Evolutionary conservation across 2,113 vertebrate species (phyloP).

Genomic region (Psilopogon haemacephalus): DNA sequence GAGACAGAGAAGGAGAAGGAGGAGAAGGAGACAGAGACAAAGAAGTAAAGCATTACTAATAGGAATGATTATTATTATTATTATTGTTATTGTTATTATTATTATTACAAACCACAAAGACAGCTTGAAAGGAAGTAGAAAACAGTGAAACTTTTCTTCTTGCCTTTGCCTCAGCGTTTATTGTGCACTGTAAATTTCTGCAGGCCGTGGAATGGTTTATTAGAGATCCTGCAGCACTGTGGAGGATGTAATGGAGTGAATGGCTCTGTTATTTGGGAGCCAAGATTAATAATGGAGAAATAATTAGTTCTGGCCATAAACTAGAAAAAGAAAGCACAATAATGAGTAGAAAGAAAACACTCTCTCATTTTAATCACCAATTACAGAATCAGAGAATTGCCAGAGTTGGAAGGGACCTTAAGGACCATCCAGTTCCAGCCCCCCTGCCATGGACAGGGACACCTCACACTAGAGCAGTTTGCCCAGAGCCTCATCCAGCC

Average conservation of each 20-base stretch:
- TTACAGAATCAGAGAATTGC: neutral
- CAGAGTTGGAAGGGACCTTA: too few relatives aligned
- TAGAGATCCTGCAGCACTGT: fast-evolving
- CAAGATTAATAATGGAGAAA: neutral
- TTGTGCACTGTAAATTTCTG: neutral
- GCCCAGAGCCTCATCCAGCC: too few relatives aligned
- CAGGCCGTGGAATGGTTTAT: neutral
- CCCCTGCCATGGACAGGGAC: too few relatives aligned
- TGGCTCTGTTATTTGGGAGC: neutral
- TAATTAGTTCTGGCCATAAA: conserved; percentile 1
- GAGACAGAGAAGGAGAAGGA: too few relatives aligned
- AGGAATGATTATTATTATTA: too few relatives aligned
- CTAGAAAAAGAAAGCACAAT: neutral
- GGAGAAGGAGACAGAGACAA: too few relatives aligned
- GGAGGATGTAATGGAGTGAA: neutral
- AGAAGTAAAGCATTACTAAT: too few relatives aligned
- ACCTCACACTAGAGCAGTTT: too few relatives aligned
- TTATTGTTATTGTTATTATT: too few relatives aligned
- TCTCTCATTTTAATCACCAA: neutral
- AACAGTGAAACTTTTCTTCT: neutral
- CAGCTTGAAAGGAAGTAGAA: neutral
- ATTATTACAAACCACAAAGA: neutral
- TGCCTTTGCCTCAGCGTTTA: neutral
- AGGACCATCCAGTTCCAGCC: too few relatives aligned
- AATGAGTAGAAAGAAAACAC: too few relatives aligned